Conservation (phyloP, 2,888 invertebrate genomes). For the Brenthis ino region DNA sequence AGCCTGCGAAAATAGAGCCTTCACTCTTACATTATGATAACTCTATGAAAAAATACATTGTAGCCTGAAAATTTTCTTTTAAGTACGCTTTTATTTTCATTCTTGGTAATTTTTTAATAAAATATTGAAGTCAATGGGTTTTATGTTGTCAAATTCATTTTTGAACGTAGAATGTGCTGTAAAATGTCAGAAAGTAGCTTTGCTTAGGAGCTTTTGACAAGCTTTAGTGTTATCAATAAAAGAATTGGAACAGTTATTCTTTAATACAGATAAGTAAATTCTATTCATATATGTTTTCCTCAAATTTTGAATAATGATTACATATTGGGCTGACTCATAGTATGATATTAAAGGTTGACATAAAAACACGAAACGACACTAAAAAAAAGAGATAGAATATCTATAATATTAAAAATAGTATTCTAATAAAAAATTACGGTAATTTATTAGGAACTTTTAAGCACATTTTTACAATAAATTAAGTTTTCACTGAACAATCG, state of each 20-base stretch:
- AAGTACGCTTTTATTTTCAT: neutral
- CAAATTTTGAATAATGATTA: no score
- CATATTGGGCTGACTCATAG: no score
- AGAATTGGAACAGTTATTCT: no score
- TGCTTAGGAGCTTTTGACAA: no score
- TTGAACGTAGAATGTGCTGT: neutral
- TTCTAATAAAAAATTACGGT: no score
- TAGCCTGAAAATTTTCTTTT: neutral
- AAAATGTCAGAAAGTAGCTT: neutral
- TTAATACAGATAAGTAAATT: no score
- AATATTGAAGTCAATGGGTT: neutral
- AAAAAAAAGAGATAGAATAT: no score
- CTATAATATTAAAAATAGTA: no score
- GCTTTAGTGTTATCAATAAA: no score
- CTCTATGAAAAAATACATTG: neutral
- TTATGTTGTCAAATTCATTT: neutral
- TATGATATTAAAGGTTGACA: no score
- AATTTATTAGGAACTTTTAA: neutral
- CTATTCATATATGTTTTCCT: no score
- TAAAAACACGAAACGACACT: no score
- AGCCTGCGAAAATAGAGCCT: conserved; percentile 21
- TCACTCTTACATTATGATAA: neutral
- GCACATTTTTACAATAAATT: conserved; percentile 18
- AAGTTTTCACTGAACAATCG: conserved; percentile 15
- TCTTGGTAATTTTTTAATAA: neutral